Evolutionary conservation across 2,113 vertebrate genomes (phyloP).

Genomic region (Leptobrachium ailaonicum): DNA sequence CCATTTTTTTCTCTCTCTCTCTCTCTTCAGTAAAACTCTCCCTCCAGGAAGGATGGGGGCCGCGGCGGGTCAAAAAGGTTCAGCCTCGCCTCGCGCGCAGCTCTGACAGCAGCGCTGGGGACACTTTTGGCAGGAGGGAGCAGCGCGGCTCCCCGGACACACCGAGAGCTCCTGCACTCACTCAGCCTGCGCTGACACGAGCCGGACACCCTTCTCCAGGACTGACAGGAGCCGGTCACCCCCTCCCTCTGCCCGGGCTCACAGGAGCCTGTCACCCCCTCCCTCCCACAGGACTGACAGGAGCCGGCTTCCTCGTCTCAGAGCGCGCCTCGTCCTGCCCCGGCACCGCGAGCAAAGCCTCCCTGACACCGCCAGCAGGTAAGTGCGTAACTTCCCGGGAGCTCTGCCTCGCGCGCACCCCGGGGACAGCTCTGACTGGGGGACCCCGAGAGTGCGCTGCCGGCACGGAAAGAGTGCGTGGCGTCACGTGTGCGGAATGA

Average conservation of each 20-base stretch:
- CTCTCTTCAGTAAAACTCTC: constrained; percentile 31
- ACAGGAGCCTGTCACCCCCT: constrained; percentile 3
- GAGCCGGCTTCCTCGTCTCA: neutral
- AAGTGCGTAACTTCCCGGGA: no score
- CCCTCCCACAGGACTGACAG: neutral
- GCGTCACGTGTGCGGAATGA: no score
- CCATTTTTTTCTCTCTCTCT: constrained; percentile 29
- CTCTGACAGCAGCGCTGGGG: constrained; percentile 12
- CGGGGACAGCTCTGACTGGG: no score
- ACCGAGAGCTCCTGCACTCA: neutral
- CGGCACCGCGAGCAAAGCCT: neutral
- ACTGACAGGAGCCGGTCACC: constrained; percentile 7
- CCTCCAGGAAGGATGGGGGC: constrained; percentile 31
- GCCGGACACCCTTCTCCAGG: neutral
- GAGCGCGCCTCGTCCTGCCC: no score
- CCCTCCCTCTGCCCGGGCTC: constrained; percentile 7
- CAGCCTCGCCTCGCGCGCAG: neutral
- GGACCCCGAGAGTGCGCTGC: no score
- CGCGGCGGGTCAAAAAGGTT: constrained; percentile 31
- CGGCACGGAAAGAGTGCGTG: no score
- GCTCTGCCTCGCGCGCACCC: no score
- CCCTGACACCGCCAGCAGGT: no score
- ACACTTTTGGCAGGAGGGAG: neutral
- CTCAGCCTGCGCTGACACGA: constrained; percentile 9
- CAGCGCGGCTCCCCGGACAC: neutral